Percentiles rank a stretch among this genome's conserved stretches.
Evolutionary conservation across 2,888 invertebrate genomes (phyloP).

Genomic region (Zygaena filipendulae): DNA sequence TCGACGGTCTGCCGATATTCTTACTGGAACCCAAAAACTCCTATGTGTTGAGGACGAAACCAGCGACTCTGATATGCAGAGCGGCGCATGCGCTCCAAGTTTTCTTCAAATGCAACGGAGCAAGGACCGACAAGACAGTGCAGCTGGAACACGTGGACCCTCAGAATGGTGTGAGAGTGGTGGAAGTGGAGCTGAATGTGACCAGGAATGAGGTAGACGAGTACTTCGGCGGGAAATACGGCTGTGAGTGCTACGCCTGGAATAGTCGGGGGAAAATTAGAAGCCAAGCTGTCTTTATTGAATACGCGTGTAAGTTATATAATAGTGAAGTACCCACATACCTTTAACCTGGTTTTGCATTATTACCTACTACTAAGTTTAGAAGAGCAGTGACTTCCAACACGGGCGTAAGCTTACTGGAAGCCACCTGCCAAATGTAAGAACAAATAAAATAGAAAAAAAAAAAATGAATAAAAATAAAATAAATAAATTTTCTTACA

Average conservation of each 20-base stretch:
- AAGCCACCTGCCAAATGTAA: no score
- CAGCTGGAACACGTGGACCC: constrained; percentile 83
- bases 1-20: constrained; percentile 85
- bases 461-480: no score
- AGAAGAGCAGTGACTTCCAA: no score
- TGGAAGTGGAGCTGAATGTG: constrained; percentile 81
- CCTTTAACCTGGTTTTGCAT: no score
- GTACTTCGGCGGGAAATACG: constrained; percentile 82
- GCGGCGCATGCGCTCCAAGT: constrained; percentile 91
- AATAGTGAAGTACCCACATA: no score
- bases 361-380: no score
- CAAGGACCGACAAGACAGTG: constrained; percentile 61
- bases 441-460: no score
- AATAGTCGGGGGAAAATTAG: constrained; percentile 79
- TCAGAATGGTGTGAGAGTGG: constrained; percentile 80
- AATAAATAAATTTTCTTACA: no score
- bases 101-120: constrained; percentile 82
- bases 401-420: no score
- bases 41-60: constrained; percentile 89
- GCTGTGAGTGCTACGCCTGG: constrained; percentile 90
- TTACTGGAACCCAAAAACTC: constrained; percentile 87
- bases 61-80: constrained; percentile 87
- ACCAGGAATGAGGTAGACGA: constrained; percentile 85
- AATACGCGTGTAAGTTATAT: constrained; percentile 93
- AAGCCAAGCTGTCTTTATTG: constrained; percentile 81